A percentile compares a stretch with the other conserved stretches of the same genome.
phyloP scores from a whole-genome alignment of 1,140 invertebrate species.

The Hylaeus anthracinus region DNA sequence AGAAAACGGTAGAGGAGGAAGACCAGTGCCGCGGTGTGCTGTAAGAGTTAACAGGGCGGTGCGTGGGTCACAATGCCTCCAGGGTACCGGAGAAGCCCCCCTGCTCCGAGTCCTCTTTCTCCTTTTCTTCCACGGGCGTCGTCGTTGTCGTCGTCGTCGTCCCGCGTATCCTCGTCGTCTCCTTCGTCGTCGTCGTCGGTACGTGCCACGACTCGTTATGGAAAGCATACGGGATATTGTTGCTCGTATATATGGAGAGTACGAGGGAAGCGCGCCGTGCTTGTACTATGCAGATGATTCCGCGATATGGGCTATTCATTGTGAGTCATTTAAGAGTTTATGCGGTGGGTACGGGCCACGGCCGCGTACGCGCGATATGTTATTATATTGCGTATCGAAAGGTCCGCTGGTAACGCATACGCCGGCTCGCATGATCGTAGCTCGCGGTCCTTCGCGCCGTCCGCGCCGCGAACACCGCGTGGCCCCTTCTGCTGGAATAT shows the following conservation, averaged over 20 bases:
- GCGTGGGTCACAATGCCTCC: constrained; percentile 77
- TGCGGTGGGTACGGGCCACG: constrained; percentile 54
- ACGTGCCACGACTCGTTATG: constrained; percentile 71
- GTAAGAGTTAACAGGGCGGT: constrained; percentile 72
- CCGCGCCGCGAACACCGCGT: not conserved
- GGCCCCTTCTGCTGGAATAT: constrained; percentile 2
- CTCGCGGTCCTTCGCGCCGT: constrained; percentile 37
- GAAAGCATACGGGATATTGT: constrained; percentile 70
- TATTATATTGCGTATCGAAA: constrained; percentile 74
- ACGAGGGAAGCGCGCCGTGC: constrained; percentile 63
- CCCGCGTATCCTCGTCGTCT: constrained; percentile 23
- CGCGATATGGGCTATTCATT: constrained; percentile 77
- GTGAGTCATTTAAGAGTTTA: constrained; percentile 74
- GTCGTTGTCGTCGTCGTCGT: constrained; percentile 45
- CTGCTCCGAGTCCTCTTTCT: not conserved
- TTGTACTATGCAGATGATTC: constrained; percentile 78
- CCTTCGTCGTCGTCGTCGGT: constrained; percentile 22
- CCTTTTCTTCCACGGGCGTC: constrained; percentile 7
- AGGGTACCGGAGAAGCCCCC: constrained; percentile 45
- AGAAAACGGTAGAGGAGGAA: constrained; percentile 37
- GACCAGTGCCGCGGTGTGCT: constrained; percentile 35
- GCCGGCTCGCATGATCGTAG: constrained; percentile 9
- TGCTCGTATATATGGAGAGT: constrained; percentile 71
- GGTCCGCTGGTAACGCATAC: constrained; percentile 34
- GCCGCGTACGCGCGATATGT: constrained; percentile 63